Evolutionary conservation across 2,888 invertebrate genomes (phyloP).

Genomic region (Drosophila fungiperda): DNA sequence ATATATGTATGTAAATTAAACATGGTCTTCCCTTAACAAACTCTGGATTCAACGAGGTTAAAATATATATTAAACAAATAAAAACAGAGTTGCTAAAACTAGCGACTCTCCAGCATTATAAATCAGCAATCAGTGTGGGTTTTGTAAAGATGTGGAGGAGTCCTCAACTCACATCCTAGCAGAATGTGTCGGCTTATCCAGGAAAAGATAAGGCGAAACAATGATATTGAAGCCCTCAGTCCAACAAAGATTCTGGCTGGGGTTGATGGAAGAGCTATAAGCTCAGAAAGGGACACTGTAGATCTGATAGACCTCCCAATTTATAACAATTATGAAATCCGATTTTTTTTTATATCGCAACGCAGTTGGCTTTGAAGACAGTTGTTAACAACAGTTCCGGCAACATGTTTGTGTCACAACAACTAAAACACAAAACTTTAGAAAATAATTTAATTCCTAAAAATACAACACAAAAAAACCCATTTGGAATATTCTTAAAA

Average conservation of each 20-base stretch:
- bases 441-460: slow-evolving; percentile 15
- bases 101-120: not conserved
- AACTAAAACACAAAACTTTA: slow-evolving; percentile 4
- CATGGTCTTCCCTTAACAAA: not conserved
- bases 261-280: too few species aligned
- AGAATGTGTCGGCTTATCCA: too few species aligned
- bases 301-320: too few species aligned
- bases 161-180: too few species aligned
- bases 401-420: slow-evolving; percentile 16
- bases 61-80: not conserved
- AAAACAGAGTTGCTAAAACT: not conserved
- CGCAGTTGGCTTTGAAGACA: slow-evolving; percentile 3
- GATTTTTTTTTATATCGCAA: not conserved
- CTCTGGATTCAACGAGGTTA: not conserved
- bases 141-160: too few species aligned
- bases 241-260: too few species aligned
- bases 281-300: too few species aligned
- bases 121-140: not conserved
- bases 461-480: not conserved
- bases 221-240: too few species aligned
- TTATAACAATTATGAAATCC: too few species aligned
- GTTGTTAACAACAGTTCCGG: slow-evolving; percentile 12
- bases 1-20: not conserved
- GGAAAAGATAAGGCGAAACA: too few species aligned
- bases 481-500: slow-evolving; percentile 21